phyloP scores from a whole-genome alignment of 2,888 invertebrate genomes.

The Archaeoteleia sp. region DNA sequence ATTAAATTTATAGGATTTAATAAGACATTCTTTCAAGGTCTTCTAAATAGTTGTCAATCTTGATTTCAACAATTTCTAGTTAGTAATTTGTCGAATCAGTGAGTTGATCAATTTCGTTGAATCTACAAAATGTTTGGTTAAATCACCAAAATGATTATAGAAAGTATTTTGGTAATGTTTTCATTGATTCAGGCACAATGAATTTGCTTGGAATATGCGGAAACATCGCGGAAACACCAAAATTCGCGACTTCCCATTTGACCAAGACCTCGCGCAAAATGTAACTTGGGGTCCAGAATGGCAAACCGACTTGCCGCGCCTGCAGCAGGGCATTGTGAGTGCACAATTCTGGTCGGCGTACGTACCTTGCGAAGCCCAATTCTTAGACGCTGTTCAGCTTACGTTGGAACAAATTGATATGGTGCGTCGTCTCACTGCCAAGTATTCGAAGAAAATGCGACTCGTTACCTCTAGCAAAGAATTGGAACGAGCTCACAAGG shows the following conservation, averaged over 20 bases:
- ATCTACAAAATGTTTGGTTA: too few species aligned
- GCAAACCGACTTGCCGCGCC: slow-evolving; percentile 77
- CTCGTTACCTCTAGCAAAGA: slow-evolving; percentile 78
- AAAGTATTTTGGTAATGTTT: too few species aligned
- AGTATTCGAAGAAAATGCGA: slow-evolving; percentile 76
- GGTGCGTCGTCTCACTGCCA: slow-evolving; percentile 78
- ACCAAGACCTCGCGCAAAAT: slow-evolving; percentile 70
- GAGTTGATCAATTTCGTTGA: too few species aligned
- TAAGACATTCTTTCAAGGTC: too few species aligned
- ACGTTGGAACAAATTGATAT: slow-evolving; percentile 82
- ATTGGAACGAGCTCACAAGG: slow-evolving; percentile 79
- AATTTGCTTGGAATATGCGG: slow-evolving; percentile 74
- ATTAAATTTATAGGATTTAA: too few species aligned
- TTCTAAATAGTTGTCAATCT: too few species aligned
- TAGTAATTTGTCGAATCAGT: too few species aligned
- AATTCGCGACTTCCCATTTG: slow-evolving; percentile 72
- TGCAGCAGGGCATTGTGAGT: slow-evolving; percentile 75
- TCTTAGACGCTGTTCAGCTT: slow-evolving; percentile 81
- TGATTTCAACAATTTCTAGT: too few species aligned
- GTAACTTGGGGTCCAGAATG: slow-evolving; percentile 70
- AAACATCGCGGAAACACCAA: slow-evolving; percentile 70
- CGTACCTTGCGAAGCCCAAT: slow-evolving; percentile 80
- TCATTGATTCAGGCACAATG: slow-evolving; percentile 70
- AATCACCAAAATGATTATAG: too few species aligned
- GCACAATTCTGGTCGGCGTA: slow-evolving; percentile 75